Percentiles rank a stretch among this genome's conserved stretches.
Conservation (phyloP, 1,140 invertebrate genomes). For the Cydia fagiglandana region DNA sequence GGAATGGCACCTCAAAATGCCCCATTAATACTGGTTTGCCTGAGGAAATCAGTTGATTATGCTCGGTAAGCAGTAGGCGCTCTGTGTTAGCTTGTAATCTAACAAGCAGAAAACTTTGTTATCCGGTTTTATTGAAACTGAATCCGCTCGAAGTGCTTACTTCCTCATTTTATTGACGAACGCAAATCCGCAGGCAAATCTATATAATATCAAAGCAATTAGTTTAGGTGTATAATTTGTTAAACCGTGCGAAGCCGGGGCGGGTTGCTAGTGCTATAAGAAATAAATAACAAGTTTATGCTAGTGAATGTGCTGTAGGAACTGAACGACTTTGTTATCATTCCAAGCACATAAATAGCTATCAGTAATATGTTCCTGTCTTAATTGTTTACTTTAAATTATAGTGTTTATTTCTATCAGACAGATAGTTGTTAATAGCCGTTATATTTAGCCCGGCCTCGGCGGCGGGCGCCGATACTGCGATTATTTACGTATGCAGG, state of each 20-base stretch:
- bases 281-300: too few species aligned
- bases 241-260: too few species aligned
- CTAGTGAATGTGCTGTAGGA: too few species aligned
- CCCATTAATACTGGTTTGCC: too few species aligned
- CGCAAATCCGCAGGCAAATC: not conserved
- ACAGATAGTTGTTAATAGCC: constrained; percentile 13
- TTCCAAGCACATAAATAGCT: not conserved
- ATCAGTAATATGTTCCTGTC: not conserved
- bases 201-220: constrained; percentile 5
- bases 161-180: not conserved
- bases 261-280: too few species aligned
- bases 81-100: not conserved
- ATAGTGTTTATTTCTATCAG: constrained; percentile 3
- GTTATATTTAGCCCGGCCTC: constrained; percentile 25
- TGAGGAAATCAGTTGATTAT: not conserved
- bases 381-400: not conserved
- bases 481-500: constrained; percentile 25
- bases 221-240: too few species aligned
- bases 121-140: not conserved
- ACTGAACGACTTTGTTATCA: too few species aligned
- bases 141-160: not conserved
- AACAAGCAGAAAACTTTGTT: constrained; percentile 20
- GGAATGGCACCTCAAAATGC: too few species aligned
- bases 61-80: not conserved
- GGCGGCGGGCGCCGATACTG: not conserved